Base-by-base conservation (phyloP, 2,888 invertebrate species). In the Rapana venosa region DNA sequence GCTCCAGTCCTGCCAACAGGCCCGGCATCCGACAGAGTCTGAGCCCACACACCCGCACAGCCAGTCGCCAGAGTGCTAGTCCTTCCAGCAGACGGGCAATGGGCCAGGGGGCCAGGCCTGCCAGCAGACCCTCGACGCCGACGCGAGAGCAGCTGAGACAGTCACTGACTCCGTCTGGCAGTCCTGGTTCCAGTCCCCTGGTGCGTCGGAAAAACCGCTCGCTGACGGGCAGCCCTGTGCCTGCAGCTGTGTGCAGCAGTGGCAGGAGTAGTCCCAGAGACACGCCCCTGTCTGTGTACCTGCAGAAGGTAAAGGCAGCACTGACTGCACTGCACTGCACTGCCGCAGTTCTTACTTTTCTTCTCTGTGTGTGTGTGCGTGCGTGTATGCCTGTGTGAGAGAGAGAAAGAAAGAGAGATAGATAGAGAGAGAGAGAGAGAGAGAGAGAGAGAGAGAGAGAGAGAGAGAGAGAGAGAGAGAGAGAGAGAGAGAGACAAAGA, bases 221-320 rank as follows among this genome's bases (percentile, higher is more conserved):
- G 6, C 2, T 61, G 85, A 58, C 85, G 0, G 58, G 58, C 20
- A 85, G 85, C 30, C 85, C 85, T 8, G 58, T 58, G 61, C 85
- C 85, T 30, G n/a, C 30, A 15, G 17, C 17, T 6, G 58, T 58
- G 8, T 22, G 22, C 6, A n/a, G 5, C 36, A 83, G 81, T 47
- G 20, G 22, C 47, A 36, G 79, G 32, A 79, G 32, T 36, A 79
- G 79, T 26, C 20, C 66, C 35, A 32, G 81, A 26, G 81, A 83
- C 22, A 17, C 47, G 17, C 36, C 81, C 36, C 26, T 83, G 81
- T 36, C 81, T 30, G 81, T 83, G 17, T 22, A 36, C 32, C 11
- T 83, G 81, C 81, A 83, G 47, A 83, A 83, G 86, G 86, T 86
- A 61, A 66, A 22, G 30, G n/a, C n/a, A n/a, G n/a, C n/a, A n/a